Base-by-base conservation (phyloP, 2,113 vertebrate species). In the Corythaeola cristata region DNA sequence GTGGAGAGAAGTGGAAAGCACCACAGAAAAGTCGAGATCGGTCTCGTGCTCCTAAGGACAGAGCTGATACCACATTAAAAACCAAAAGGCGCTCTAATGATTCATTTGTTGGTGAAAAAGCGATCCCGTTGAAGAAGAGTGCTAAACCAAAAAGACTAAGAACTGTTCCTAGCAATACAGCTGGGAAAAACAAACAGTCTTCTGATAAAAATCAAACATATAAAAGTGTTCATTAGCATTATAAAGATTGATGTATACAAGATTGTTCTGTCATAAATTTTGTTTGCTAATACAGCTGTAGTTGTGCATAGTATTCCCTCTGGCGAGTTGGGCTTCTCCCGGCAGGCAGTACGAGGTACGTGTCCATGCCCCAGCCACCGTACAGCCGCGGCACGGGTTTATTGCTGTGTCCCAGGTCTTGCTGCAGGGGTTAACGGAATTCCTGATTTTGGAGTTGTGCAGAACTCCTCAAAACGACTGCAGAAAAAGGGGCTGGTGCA, bases 61-160 rank as follows among this genome's bases (percentile, higher is more conserved):
- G 72, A 95, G 59, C 8, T 73, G 45, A n/a, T 74, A 33, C 64
- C 33, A 30, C 62, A 13, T 44, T 82, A 33, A 98, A 95, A 93
- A 90, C 24, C 56, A 68, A 81, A 77, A 88, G 37, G 55, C 49
- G 11, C 66, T 95, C 94, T 24, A 69, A 71, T 2, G 59, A 45
- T n/a, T 96, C 98, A 4, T 99, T 99, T 95, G 97, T 96, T 73
- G 99, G 99, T 73, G 98, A 99, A 88, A 99, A 98, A 97, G 98
- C 97, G 22, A 84, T 78, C 73, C 73, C 91, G 1, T 18, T 69
- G 5, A 97, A 96, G 45, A 97, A 95, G 76, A 98, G 90, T 62
- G 75, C 94, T 18, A 99, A 98, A 90, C 87, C 85, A 41, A 98
- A 97, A 83, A 93, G 86, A 84, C 90, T 95, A 13, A 98, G 97